These are phyloP conservation scores for Acipenser transmontanus DNA, from an alignment of 2,797 vertebrate species.

Conservation along the genomic window DNA sequence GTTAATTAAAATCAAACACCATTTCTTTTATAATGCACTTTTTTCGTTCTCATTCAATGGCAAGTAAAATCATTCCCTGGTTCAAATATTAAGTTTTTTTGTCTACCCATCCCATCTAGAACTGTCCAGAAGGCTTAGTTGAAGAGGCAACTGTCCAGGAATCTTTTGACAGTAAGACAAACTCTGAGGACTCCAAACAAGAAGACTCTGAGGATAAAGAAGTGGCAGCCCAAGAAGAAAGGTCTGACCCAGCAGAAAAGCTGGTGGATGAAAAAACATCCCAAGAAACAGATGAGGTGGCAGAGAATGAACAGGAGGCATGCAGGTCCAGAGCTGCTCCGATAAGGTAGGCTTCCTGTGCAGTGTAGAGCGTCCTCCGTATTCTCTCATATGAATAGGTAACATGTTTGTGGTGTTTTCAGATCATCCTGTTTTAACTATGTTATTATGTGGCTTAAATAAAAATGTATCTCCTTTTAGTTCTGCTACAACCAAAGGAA, in stretches of 20 bases:
- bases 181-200: constrained; percentile 11
- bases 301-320: constrained; percentile 33
- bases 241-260: constrained; percentile 13
- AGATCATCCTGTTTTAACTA: background rate
- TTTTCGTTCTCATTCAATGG: background rate
- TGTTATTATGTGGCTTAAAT: background rate
- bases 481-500: constrained; percentile 69
- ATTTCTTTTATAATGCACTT: background rate
- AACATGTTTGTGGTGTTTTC: background rate
- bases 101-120: constrained; percentile 23
- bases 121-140: constrained; percentile 22
- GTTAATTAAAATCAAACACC: constrained; percentile 19
- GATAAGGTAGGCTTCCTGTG: constrained; percentile 42
- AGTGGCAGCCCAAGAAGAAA: background rate
- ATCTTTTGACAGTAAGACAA: constrained; percentile 1
- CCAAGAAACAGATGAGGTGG: constrained; percentile 17
- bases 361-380: background rate
- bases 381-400: background rate
- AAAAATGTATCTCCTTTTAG: constrained; percentile 32
- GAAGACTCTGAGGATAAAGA: constrained; percentile 22
- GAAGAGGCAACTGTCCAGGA: constrained; percentile 16
- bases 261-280: no score
- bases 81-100: background rate
- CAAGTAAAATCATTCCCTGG: background rate
- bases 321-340: constrained; percentile 30